Base-by-base conservation (phyloP, 2,797 vertebrate species). In the Ctenochaetus hawaiiensis region DNA sequence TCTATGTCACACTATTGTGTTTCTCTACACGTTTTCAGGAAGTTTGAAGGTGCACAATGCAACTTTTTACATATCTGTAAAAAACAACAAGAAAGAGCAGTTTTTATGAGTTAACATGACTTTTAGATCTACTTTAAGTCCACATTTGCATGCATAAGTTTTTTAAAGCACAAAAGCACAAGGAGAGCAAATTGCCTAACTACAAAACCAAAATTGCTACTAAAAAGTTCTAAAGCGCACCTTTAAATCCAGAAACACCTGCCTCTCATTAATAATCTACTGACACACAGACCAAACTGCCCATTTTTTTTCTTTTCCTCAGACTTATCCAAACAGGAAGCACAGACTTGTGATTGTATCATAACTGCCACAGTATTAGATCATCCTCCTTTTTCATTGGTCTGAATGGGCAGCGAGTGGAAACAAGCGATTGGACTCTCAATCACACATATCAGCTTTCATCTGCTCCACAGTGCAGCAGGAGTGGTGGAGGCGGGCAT, bases 401-500 rank as follows among this genome's bases (percentile, higher is more conserved):
- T 68, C 39, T 78, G 82, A 88, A 85, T 81, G 67, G 76, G 72
- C 82, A 39, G 53, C 52, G 30, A 48, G 72, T 72, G 76, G 79
- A 79, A 83, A 74, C 73, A 59, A 70, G 80, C 72, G 44, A 62
- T 76, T 47, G 76, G 83, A 84, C 80, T 87, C 75, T 80, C 78
- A 81, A 81, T 89, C 87, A 82, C 81, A 78, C 75, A 64, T 75
- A 90, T 86, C 86, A 71, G 90, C 84, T 92, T 93, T 90, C 76
- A 90, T 90, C 85, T 82, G 64, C 65, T 67, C 39, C 63, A 34
- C 71, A 51, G 65, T 57, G 59, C 63, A 61, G 45, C 34, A 23
- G 45, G 45, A 49, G 66, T 39, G 14, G 39, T 14, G 51, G 13
- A 41, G 6, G 17, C 53, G 34, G 18, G 51, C 1, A 26, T 78